These are phyloP conservation scores for Myotis lucifugus DNA, from an alignment of 2,113 vertebrate genomes.

Conservation along the genomic window DNA sequence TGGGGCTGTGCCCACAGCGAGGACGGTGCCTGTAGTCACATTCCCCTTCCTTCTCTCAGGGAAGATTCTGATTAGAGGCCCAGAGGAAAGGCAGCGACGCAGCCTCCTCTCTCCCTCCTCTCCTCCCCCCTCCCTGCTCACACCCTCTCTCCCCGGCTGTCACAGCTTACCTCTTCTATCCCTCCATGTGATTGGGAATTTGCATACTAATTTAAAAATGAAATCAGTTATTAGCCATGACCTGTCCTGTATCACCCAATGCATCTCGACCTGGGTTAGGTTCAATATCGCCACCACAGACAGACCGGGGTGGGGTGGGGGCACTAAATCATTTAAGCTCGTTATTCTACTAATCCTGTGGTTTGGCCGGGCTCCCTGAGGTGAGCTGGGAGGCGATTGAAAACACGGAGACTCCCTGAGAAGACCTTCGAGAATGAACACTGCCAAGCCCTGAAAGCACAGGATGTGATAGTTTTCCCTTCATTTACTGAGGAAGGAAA, in stretches of 20 bases:
- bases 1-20: not conserved
- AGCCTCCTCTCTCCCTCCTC: not conserved
- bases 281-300: constrained; percentile 64
- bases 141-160: not conserved
- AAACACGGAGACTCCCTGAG: constrained; percentile 82
- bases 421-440: constrained; percentile 80
- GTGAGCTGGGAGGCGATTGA: constrained; percentile 85
- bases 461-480: constrained; percentile 9
- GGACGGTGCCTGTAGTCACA: not conserved
- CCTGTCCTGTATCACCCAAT: constrained; percentile 74
- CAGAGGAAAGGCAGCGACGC: fast-evolving
- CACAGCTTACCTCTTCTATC: not conserved
- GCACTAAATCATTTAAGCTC: constrained; percentile 85
- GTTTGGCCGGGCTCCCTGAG: constrained; percentile 83
- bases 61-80: not conserved
- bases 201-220: constrained; percentile 81
- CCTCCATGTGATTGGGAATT: constrained; percentile 58
- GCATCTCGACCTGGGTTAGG: constrained; percentile 80
- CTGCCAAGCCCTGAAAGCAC: constrained; percentile 44
- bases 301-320: constrained; percentile 29
- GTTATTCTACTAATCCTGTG: constrained; percentile 85
- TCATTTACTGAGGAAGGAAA: constrained; percentile 67
- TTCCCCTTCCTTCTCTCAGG: not conserved
- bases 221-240: constrained; percentile 79
- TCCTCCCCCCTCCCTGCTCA: not conserved